Base-by-base conservation (phyloP, 2,113 vertebrate genomes). In the Arvicanthis niloticus region DNA sequence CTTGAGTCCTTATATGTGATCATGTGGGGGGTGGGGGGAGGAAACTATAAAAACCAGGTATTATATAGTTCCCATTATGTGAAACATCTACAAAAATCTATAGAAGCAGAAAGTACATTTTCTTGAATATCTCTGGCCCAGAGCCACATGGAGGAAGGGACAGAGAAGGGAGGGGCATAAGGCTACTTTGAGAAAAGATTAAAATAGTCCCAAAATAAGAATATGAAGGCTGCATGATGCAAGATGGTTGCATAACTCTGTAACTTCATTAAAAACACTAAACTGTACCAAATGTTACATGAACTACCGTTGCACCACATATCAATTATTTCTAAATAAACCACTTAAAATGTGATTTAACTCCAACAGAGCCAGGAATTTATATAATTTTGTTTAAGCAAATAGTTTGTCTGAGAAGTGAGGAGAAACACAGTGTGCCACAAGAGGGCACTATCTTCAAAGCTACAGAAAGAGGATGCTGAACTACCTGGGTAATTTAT, bases 361-460 rank as follows among this genome's bases (percentile, higher is more conserved):
- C 26, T 87, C 60, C 48, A 60, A 80, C 31, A 24, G 62, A 51
- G 62, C 31, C 85, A 88, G 7, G 65, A 70, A n/a, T 72, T 88
- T 51, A 53, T 62, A n/a, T 68, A 22, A 68, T 48, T 67, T 86
- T 67, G 42, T 60, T 76, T 78, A 45, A 95, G 21, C 7, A 77
- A 56, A 58, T 21, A 56, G 51, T 42, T 0, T 72, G 51, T 53
- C 77, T 21, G 22, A 91, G 89, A 91, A 93, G 60, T 40, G 85
- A 34, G 76, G 89, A 95, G 85, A 93, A n/a, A 62, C 6, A 93
- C 26, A 6, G 15, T 82, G 67, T 62, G 70, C 98, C 98, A 98
- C 98, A 40, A 98, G 98, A 99, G 98, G 98, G 98, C 96, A 67
- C 80, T 34, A 96, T 94, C 78, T 48, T 91, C 98, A 98, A 91